Base-by-base conservation (phyloP, 1,140 invertebrate species). In the Popillia japonica region DNA sequence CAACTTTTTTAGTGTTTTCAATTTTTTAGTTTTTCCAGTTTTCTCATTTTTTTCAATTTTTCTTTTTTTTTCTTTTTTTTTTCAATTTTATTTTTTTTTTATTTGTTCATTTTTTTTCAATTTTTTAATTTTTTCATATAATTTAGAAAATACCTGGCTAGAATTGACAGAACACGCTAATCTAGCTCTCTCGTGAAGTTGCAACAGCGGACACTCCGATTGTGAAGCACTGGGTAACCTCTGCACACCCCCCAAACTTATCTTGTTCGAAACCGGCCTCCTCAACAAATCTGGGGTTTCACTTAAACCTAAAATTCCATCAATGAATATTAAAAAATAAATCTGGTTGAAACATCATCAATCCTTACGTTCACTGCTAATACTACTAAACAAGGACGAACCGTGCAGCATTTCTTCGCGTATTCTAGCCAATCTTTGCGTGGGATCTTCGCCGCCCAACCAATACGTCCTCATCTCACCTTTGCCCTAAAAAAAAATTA, bases 391-490 rank as follows among this genome's bases (percentile, higher is more conserved):
- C 72, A 86, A 76, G 0, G 82, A 84, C 1, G 85, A 85, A 0
- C 84, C 86, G 27, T 34, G 27, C 7, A 84, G 78, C 34, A 86
- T 82, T 79, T 85, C 84, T 75, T 83, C 78, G 42, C 83, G 80
- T 44, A 86, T 83, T 75, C 84, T 74, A 4, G 84, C 85, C 48
- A 86, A 75, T 75, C 84, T 72, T 78, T 85, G 82, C 22, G 75
- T 78, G 0, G 85, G 82, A 82, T 93, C 90, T 84, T 93, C 92
- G 6, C 91, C 91, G 0, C 90, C 85, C 14, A 96, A 86, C 94
- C 94, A 96, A 87, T 92, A 95, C 0, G 94, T 95, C 64, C 89
- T 86, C 89, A 94, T 93, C 77, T 93, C 90, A 7, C 92, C 92
- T 88, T 93, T 93, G 2, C 92, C 94, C 92, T 95, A 80, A 80